Percentiles rank a stretch among this genome's conserved stretches.
phyloP scores from a whole-genome alignment of 2,113 vertebrate genomes.

The Bubo blakistoni region DNA sequence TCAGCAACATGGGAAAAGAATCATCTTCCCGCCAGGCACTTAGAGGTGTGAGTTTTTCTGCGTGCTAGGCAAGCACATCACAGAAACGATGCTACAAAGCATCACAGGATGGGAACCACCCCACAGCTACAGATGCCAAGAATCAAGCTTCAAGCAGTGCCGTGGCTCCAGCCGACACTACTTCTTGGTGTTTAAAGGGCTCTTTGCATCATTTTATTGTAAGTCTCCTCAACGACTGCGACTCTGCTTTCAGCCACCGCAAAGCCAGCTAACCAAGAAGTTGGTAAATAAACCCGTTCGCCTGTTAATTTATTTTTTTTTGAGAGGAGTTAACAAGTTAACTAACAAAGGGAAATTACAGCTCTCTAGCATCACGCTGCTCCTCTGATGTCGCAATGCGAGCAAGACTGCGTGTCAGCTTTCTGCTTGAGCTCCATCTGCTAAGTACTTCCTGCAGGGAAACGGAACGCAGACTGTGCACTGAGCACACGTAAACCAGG shows the following conservation, averaged over 20 bases:
- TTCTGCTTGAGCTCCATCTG: background rate
- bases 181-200: background rate
- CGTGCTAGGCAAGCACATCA: background rate
- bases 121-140: background rate
- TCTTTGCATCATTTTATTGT: background rate
- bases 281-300: background rate
- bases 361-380: background rate
- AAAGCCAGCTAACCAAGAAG: background rate
- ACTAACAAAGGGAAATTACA: background rate
- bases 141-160: accelerated
- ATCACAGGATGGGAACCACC: no score
- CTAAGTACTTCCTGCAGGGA: accelerated
- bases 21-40: background rate
- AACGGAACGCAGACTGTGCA: accelerated
- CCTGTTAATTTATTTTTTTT: background rate
- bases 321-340: background rate
- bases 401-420: background rate
- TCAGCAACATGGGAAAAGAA: background rate
- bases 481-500: no score
- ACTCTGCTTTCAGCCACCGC: accelerated
- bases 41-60: accelerated
- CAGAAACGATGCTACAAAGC: background rate
- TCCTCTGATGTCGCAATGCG: no score
- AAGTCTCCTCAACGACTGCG: background rate
- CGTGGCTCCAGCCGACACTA: background rate